Evolutionary conservation across 2,797 vertebrate species (phyloP).

Genomic region (Bryconaethiops microstoma): DNA sequence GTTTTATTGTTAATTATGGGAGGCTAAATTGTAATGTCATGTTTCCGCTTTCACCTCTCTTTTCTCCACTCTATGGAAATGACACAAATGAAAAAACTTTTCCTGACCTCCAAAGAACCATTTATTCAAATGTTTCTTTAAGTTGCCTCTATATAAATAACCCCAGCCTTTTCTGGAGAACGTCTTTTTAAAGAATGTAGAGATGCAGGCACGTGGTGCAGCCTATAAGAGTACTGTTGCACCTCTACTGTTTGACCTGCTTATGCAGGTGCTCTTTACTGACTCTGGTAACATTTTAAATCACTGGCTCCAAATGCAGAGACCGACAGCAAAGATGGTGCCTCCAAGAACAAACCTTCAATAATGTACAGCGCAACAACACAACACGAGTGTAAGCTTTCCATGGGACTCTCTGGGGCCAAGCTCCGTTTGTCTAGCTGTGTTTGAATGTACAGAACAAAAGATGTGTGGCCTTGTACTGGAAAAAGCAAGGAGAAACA

Average conservation of each 20-base stretch:
- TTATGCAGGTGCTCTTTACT: conserved; percentile 57
- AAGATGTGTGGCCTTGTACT: conserved; percentile 45
- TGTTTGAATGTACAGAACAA: conserved; percentile 44
- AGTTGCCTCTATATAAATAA: neutral
- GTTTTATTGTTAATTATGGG: too few species aligned
- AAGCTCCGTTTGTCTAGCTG: conserved; percentile 45
- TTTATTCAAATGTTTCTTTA: neutral
- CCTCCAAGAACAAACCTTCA: conserved; percentile 45
- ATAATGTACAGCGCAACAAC: conserved; percentile 42
- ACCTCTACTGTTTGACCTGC: conserved; percentile 49
- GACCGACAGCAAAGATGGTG: conserved; percentile 49
- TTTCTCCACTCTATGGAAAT: too few species aligned
- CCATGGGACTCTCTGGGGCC: conserved; percentile 41
- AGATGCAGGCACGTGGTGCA: conserved; percentile 49
- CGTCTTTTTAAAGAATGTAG: conserved; percentile 8
- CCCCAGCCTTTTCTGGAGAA: neutral
- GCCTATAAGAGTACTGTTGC: conserved; percentile 59
- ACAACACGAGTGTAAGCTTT: conserved; percentile 27
- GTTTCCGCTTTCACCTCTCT: too few species aligned
- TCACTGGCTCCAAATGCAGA: conserved; percentile 54
- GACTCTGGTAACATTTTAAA: conserved; percentile 57
- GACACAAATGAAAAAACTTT: too few species aligned
- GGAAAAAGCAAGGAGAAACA: conserved; percentile 33
- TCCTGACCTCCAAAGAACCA: neutral
- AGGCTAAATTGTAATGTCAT: too few species aligned